Evolutionary conservation across 2,888 invertebrate species (phyloP), one percentile per base, ranked within the genome.

Genomic region (Drosophila monieri): DNA sequence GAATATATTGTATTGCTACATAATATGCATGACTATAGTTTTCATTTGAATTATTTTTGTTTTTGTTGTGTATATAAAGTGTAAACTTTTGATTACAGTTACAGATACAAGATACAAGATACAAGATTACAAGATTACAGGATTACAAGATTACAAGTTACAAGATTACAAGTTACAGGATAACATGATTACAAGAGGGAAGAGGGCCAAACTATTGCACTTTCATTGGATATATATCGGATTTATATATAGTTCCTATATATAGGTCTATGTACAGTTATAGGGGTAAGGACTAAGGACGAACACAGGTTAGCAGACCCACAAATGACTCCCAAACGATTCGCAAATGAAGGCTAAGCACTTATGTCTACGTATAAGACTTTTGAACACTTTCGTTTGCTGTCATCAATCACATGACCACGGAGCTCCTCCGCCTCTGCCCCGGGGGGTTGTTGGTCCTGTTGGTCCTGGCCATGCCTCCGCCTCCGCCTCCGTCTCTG

Each of bases 351-450:
- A 43, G 43, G 21, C 21, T 75, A 52, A 64, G 56, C 59, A 66
- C 60, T 70, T 74, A 61, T 43, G 39, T 41, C 39, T 39, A 68
- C 51, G 55, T 66, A 72, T 68, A 75, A 73, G 78, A 77, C 74
- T 72, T 74, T 85, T 87, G 83, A 83, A 87, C 83, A 87, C 83
- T 81, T 81, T 81, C 61, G 69, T 66, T 81, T 76, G 54, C 64
- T 77, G 61, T 65, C 69, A 60, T 51, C 61, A 56, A 37, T 74
- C 71, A 41, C 58, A 52, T 37, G 74, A 46, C 61, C 48, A 59
- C 37, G 48, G 60, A 32, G 49, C 32, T 9, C 39, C 39, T 8
- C 39, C 39, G 14, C 18, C 39, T 41, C 39, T 41, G 39, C 39
- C 65, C 27, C 46, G 67, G 49, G 12, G 15, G 35, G 74, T 44